Percentiles rank a stretch among this genome's conserved stretches.
Conservation (phyloP, 2,797 vertebrate genomes). For the Helicolenus hilgendorfi region DNA sequence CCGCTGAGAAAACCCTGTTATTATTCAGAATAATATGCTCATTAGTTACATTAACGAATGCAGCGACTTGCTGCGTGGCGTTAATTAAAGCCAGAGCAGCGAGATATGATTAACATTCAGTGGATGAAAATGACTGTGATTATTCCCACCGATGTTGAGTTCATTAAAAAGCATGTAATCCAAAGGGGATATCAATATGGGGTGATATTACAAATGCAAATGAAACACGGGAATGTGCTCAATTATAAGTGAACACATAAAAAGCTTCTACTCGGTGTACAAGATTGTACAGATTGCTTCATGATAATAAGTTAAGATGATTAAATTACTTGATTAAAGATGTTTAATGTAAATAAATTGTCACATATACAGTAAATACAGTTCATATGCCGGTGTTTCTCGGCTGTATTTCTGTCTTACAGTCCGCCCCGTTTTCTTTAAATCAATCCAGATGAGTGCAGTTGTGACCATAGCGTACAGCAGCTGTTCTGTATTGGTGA, state of each 20-base stretch:
- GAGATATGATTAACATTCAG: slow-evolving; percentile 78
- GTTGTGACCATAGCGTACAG: background rate
- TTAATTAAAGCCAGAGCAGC: slow-evolving; percentile 77
- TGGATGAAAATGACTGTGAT: slow-evolving; percentile 74
- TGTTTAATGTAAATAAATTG: background rate
- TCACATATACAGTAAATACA: background rate
- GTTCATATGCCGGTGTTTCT: background rate
- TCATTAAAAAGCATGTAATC: slow-evolving; percentile 82
- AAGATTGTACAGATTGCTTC: slow-evolving; percentile 5
- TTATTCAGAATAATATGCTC: slow-evolving; percentile 49
- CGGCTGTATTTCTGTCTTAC: background rate
- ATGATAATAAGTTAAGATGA: background rate
- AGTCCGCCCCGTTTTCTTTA: slow-evolving; percentile 6
- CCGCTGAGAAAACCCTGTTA: slow-evolving; percentile 13
- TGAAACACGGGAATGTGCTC: slow-evolving; percentile 42
- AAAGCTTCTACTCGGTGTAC: background rate
- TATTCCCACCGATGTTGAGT: slow-evolving; percentile 63
- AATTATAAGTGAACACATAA: slow-evolving; percentile 40
- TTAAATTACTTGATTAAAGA: background rate
- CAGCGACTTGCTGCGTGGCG: slow-evolving; percentile 41
- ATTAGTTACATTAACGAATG: slow-evolving; percentile 70
- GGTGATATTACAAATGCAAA: slow-evolving; percentile 63
- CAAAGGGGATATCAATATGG: slow-evolving; percentile 61
- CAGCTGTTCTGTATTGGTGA: slow-evolving; percentile 60
- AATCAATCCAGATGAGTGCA: slow-evolving; percentile 54